Conservation (phyloP, 1,140 invertebrate genomes). For the Orchestia grillus region DNA sequence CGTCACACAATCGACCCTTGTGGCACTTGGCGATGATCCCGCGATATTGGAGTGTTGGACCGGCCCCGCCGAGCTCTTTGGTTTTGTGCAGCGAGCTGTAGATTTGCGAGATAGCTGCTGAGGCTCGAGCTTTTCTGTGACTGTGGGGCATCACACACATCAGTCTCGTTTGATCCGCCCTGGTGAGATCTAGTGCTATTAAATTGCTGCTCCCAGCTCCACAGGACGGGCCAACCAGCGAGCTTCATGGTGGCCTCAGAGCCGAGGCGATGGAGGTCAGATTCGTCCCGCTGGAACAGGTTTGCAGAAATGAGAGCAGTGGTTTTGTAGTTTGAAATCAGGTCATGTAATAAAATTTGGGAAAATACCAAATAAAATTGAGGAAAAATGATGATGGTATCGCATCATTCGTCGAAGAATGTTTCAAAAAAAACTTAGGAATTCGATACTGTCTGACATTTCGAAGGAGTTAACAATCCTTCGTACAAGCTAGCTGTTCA, state of each 20-base stretch:
- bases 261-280: not conserved
- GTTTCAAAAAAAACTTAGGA: not conserved
- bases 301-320: not conserved
- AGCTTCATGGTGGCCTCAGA: not conserved
- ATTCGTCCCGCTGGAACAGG: not conserved
- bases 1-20: constrained; percentile 40
- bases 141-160: constrained; percentile 11
- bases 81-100: not conserved
- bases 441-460: not conserved
- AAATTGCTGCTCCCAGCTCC: not conserved
- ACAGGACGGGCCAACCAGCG: not conserved
- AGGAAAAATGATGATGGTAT: not conserved
- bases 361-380: not conserved
- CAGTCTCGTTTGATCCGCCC: constrained; percentile 3
- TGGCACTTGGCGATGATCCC: constrained; percentile 41
- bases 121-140: constrained; percentile 33
- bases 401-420: not conserved
- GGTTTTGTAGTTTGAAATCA: not conserved
- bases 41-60: constrained; percentile 49
- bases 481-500: not conserved
- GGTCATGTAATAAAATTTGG: not conserved
- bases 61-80: constrained; percentile 12
- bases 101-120: constrained; percentile 13
- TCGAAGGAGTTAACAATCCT: not conserved
- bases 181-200: constrained; percentile 1